Evolutionary conservation across 2,888 invertebrate genomes (phyloP).

Genomic region (Folsomia candida): DNA sequence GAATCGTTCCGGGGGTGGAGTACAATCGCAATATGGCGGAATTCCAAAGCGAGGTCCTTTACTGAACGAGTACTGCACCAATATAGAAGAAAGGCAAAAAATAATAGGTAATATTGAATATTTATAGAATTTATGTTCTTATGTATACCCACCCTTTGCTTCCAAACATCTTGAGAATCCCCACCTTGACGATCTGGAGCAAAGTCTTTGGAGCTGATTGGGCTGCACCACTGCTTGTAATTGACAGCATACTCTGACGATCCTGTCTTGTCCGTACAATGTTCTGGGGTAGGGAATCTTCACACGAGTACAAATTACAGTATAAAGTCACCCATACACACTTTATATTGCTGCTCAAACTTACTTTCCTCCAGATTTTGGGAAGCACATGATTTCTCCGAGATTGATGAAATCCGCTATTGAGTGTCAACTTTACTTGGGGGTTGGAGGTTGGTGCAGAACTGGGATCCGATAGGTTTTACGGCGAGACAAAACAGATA

Average conservation of each 20-base stretch:
- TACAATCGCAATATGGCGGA: slow-evolving; percentile 40
- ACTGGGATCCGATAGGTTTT: too few species aligned
- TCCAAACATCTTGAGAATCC: slow-evolving; percentile 26
- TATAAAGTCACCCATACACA: too few species aligned
- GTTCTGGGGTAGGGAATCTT: slow-evolving; percentile 27
- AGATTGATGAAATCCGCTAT: too few species aligned
- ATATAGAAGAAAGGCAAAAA: background rate
- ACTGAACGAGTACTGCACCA: slow-evolving; percentile 38
- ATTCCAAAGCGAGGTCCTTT: slow-evolving; percentile 39
- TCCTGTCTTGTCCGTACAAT: slow-evolving; percentile 40
- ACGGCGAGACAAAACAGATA: too few species aligned
- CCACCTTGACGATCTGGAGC: slow-evolving; percentile 10
- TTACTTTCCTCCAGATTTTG: too few species aligned
- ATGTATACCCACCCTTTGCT: slow-evolving; percentile 38
- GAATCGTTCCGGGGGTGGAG: slow-evolving; percentile 43
- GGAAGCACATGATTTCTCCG: too few species aligned
- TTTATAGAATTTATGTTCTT: background rate
- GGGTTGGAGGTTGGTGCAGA: too few species aligned
- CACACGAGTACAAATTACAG: too few species aligned
- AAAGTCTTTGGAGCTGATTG: slow-evolving; percentile 22
- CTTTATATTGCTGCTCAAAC: too few species aligned
- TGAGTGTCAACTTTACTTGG: too few species aligned
- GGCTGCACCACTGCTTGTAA: slow-evolving; percentile 45
- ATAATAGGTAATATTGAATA: background rate
- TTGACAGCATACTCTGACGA: slow-evolving; percentile 44